Conservation (phyloP, 2,113 vertebrate species). For the Myrmecophaga tridactyla region DNA sequence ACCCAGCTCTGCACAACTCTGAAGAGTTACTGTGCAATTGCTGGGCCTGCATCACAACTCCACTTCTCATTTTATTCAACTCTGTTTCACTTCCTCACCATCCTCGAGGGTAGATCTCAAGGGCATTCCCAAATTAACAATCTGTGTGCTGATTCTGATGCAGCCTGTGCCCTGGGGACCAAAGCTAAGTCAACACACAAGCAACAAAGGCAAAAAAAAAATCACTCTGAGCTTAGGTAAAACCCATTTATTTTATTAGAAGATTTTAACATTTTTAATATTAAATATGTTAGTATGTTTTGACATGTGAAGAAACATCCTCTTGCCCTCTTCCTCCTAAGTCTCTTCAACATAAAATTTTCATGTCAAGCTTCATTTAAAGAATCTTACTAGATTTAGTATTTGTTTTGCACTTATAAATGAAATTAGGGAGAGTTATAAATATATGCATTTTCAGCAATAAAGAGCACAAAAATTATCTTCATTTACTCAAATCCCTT, state of each 20-base stretch:
- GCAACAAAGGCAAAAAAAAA: background rate
- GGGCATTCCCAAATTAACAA: background rate
- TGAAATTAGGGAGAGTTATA: too few species aligned
- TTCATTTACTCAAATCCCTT: background rate
- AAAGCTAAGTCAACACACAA: background rate
- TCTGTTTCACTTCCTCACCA: background rate
- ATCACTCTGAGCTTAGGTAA: background rate
- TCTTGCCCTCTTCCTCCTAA: too few species aligned
- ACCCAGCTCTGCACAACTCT: too few species aligned
- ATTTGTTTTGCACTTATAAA: too few species aligned
- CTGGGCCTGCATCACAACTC: background rate
- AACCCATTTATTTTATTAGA: background rate
- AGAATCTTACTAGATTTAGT: too few species aligned
- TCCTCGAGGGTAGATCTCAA: background rate
- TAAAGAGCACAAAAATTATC: background rate
- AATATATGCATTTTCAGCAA: background rate
- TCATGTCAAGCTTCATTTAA: too few species aligned
- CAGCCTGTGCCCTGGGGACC: background rate
- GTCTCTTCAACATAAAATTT: too few species aligned
- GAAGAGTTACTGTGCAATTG: too few species aligned
- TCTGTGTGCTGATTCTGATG: background rate
- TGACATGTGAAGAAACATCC: too few species aligned
- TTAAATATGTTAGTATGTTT: too few species aligned
- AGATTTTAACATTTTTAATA: too few species aligned
- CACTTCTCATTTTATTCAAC: background rate